These are phyloP conservation scores for Bombus soroeensis DNA, from an alignment of 1,140 invertebrate genomes.

Conservation along the genomic window DNA sequence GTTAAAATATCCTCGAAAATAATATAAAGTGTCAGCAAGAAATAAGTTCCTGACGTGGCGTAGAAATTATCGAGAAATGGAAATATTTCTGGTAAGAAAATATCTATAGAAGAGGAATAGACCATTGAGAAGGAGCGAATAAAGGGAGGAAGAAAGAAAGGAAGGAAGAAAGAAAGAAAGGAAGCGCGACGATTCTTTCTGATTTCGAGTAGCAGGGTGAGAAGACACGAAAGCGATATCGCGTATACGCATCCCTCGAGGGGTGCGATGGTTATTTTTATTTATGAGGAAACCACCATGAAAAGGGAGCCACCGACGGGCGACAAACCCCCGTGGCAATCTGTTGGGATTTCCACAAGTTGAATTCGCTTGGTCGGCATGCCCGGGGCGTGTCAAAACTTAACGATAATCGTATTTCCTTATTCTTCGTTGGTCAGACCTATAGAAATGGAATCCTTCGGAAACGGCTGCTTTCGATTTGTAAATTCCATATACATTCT, in stretches of 20 bases:
- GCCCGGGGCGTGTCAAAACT: constrained; percentile 68
- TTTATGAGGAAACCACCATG: constrained; percentile 83
- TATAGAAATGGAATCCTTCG: constrained; percentile 14
- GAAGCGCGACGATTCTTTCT: constrained; percentile 74
- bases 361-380: constrained; percentile 77
- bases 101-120: neutral
- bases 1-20: neutral
- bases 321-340: constrained; percentile 70
- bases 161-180: constrained; percentile 50
- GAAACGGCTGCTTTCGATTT: constrained; percentile 20
- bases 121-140: neutral
- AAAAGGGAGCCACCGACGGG: constrained; percentile 75
- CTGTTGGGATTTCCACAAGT: constrained; percentile 81
- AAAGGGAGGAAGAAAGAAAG: neutral
- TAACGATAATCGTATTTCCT: constrained; percentile 71
- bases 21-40: neutral
- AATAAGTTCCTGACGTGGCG: neutral
- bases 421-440: constrained; percentile 41
- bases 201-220: constrained; percentile 68
- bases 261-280: constrained; percentile 82
- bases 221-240: constrained; percentile 77
- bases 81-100: neutral
- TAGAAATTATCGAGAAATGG: neutral
- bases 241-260: constrained; percentile 76
- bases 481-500: constrained; percentile 40